phyloP scores from a whole-genome alignment of 2,797 vertebrate species.

The Chelonia mydas region DNA sequence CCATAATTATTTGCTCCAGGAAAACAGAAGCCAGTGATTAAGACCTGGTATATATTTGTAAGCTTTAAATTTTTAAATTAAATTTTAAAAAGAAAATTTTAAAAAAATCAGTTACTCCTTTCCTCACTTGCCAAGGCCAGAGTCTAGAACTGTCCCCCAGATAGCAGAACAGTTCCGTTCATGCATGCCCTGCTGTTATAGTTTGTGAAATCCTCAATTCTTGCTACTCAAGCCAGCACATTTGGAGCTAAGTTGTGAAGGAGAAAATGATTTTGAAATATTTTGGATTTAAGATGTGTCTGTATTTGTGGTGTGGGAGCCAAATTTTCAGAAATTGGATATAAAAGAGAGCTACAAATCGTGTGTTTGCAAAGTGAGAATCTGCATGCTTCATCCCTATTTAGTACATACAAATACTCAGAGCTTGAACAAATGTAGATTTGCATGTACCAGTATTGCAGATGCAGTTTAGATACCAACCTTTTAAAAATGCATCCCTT shows the following conservation, averaged over 20 bases:
- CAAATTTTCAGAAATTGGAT: neutral
- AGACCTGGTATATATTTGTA: neutral
- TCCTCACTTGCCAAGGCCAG: neutral
- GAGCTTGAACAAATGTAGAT: neutral
- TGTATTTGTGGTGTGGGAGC: neutral
- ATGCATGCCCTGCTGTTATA: neutral
- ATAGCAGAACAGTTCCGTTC: neutral
- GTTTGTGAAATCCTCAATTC: fast-evolving
- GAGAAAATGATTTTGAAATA: neutral
- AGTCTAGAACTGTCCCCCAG: neutral
- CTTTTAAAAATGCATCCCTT: neutral
- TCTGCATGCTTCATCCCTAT: neutral
- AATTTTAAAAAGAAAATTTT: neutral
- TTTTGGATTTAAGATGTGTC: neutral
- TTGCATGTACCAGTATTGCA: fast-evolving
- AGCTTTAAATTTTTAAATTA: neutral
- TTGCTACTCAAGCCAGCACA: neutral
- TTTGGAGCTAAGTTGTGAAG: neutral
- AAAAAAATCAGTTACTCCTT: neutral
- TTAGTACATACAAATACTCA: neutral
- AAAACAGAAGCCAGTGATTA: neutral
- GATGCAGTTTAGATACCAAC: fast-evolving
- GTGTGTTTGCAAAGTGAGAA: neutral
- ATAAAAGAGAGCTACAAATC: neutral
- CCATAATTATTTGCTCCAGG: neutral